Base-by-base conservation (phyloP, 2,797 vertebrate species). In the Xiphorhynchus erythropygius region DNA sequence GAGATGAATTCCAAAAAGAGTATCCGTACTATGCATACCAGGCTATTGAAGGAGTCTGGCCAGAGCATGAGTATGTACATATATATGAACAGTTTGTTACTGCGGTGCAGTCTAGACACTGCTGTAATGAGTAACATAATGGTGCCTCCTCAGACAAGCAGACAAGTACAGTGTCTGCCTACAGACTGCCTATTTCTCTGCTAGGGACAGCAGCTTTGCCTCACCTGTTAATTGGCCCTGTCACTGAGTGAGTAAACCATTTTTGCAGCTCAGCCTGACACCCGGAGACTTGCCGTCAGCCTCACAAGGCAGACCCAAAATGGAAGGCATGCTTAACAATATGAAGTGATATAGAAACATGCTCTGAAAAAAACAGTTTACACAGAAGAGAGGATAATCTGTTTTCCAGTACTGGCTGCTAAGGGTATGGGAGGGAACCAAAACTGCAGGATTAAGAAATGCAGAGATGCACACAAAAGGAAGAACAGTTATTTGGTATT, bases 21-120 rank as follows among this genome's bases (percentile, higher is more conserved):
- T 44, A 44, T 55, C 53, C 0, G 0, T 22, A 35, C 30, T 11
- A 30, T 2, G 1, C 2, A 7, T 46, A 62, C 13, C 39, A 56
- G 75, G 41, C 53, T 81, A 50, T 57, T 5, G 79, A 69, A 86
- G 46, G 33, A 76, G 30, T 10, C 68, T 69, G 89, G 76, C 67
- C 87, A 88, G 65, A 50, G 23, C 5, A 44, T 13, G 53, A 50
- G 11, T 39, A 53, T 9, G 22, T 46, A 37, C 52, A 53, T 60
- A 10, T 2, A 71, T 17, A 67, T 21, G 65, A 78, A 50, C 30
- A 41, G 46, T 55, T 71, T 84, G 57, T 52, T 71, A 81, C 55
- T 80, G 64, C 11, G 1, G 24, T 46, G 33, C 68, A 85, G 87
- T 79, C 87, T 89, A 87, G 89, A 88, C 85, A 42, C 35, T 59